These are phyloP conservation scores for Tinamus major DNA, from an alignment of 2,797 vertebrate genomes.

Conservation along the genomic window DNA sequence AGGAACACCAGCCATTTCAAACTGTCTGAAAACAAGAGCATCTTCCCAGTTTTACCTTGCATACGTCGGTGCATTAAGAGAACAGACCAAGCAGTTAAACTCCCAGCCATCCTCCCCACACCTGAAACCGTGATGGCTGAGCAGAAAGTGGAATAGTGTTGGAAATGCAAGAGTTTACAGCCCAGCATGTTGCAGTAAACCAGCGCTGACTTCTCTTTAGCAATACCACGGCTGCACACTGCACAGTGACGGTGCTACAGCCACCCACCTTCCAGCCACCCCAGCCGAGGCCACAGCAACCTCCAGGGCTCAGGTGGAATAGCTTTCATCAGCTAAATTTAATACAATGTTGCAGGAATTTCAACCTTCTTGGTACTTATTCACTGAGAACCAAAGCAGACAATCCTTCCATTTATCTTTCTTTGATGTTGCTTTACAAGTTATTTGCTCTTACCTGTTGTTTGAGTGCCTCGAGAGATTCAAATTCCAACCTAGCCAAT, in stretches of 20 bases:
- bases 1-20: not conserved
- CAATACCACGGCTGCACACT: not conserved
- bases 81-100: not conserved
- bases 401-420: not conserved
- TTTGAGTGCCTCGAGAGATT: slow-evolving; percentile 94
- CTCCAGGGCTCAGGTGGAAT: not conserved
- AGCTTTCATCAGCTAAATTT: not conserved
- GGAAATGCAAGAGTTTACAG: not conserved
- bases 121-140: not conserved
- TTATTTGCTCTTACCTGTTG: slow-evolving; percentile 86
- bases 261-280: not conserved
- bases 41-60: not conserved
- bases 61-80: not conserved
- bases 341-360: not conserved
- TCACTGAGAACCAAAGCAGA: not conserved
- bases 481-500: slow-evolving; percentile 84
- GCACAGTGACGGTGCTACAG: not conserved
- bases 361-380: not conserved
- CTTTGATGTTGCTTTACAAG: not conserved
- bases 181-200: not conserved
- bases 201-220: not conserved
- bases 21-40: not conserved
- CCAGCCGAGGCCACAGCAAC: not conserved
- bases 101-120: not conserved
- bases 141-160: not conserved